Conservation (phyloP, 2,888 invertebrate species). For the Leucoptera coffeella region DNA sequence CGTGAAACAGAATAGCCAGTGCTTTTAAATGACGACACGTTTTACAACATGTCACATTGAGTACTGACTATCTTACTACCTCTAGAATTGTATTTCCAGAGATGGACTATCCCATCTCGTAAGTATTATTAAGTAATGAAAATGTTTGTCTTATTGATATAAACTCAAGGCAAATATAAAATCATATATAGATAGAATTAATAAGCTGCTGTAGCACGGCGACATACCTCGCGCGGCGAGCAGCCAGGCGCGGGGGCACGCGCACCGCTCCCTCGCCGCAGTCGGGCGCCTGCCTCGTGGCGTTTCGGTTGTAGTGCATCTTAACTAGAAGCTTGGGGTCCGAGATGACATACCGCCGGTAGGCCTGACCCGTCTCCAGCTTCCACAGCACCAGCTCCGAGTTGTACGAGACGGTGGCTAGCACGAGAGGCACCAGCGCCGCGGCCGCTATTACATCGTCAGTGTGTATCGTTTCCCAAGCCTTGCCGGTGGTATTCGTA, state of each 20-base stretch:
- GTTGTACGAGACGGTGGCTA: slow-evolving; percentile 67
- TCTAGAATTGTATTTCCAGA: too few species aligned
- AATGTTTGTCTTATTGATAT: too few species aligned
- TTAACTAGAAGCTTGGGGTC: slow-evolving; percentile 53
- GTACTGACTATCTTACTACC: too few species aligned
- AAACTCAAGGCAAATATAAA: too few species aligned
- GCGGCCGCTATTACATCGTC: slow-evolving; percentile 72
- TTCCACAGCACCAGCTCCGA: slow-evolving; percentile 67
- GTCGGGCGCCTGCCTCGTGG: slow-evolving; percentile 13
- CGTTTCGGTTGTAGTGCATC: slow-evolving; percentile 36
- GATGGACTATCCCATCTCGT: too few species aligned
- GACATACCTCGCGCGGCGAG: background rate
- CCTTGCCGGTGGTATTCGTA: slow-evolving; percentile 51
- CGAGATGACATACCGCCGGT: slow-evolving; percentile 37
- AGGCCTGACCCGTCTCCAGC: slow-evolving; percentile 64
- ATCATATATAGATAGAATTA: background rate
- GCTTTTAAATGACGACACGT: too few species aligned
- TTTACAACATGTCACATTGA: too few species aligned
- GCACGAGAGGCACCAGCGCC: slow-evolving; percentile 56
- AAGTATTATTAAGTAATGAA: too few species aligned
- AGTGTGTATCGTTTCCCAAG: slow-evolving; percentile 66
- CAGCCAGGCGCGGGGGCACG: slow-evolving; percentile 18
- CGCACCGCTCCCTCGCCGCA: slow-evolving; percentile 24
- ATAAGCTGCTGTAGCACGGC: background rate
- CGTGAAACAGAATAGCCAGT: too few species aligned